These are phyloP conservation scores for Ceratotherium simum DNA, from an alignment of 2,113 vertebrate genomes.

Conservation along the genomic window DNA sequence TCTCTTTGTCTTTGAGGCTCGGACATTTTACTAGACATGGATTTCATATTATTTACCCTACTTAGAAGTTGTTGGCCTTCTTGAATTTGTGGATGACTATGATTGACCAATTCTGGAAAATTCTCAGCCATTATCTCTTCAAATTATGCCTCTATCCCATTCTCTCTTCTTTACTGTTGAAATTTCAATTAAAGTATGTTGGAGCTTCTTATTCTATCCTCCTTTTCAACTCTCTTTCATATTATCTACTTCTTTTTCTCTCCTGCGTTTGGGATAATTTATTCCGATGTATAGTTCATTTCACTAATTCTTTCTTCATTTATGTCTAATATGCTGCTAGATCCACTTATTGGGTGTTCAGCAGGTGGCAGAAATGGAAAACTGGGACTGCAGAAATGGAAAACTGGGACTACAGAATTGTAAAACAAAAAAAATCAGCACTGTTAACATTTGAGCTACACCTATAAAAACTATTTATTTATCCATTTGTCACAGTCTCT, in stretches of 20 bases:
- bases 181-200: background rate
- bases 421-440: background rate
- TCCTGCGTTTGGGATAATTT: background rate
- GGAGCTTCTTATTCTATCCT: background rate
- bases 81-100: slow-evolving; percentile 1
- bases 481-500: background rate
- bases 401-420: background rate
- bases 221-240: background rate
- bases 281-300: background rate
- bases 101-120: background rate
- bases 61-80: background rate
- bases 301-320: slow-evolving; percentile 3
- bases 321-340: background rate
- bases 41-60: background rate
- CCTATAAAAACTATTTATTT: background rate
- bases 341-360: background rate
- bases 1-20: background rate
- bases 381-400: background rate
- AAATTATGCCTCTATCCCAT: background rate
- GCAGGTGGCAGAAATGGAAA: background rate
- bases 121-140: background rate
- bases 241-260: background rate
- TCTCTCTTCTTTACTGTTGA: background rate
- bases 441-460: background rate
- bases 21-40: background rate